Evolutionary conservation across 2,888 invertebrate species (phyloP).

Genomic region (Gastrophysa polygoni): DNA sequence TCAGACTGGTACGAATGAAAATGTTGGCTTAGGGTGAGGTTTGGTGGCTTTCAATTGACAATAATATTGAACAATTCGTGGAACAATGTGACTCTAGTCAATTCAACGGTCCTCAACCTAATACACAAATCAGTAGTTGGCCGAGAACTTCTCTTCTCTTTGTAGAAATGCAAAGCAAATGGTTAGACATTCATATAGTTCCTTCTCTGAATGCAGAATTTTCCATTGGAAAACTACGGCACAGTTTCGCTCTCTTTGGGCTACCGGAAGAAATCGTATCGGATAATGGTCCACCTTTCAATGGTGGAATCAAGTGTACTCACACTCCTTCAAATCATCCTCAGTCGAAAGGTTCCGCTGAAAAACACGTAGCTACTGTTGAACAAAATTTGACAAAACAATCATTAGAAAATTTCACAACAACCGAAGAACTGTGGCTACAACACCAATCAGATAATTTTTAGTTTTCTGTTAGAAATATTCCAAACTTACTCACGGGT

Average conservation of each 20-base stretch:
- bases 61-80: conserved; percentile 10
- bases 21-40: conserved; percentile 8
- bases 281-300: conserved; percentile 40
- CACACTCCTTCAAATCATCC: conserved; percentile 38
- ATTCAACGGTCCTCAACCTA: no score
- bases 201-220: conserved; percentile 29
- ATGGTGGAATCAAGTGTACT: conserved; percentile 36
- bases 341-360: conserved; percentile 38
- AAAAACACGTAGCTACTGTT: no score
- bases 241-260: conserved; percentile 32
- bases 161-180: no score
- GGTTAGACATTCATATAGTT: conserved; percentile 37
- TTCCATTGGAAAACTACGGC: conserved; percentile 5
- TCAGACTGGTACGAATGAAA: conserved; percentile 7
- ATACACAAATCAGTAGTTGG: not conserved
- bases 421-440: no score
- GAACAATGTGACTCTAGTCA: conserved; percentile 11
- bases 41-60: conserved; percentile 19
- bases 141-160: conserved; percentile 21
- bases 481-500: no score
- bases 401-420: no score
- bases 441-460: no score
- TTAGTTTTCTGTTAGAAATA: no score
- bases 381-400: no score
- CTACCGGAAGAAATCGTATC: conserved; percentile 35